Evolutionary conservation across 1,140 invertebrate species (phyloP).

Genomic region (Liolophura sinensis): DNA sequence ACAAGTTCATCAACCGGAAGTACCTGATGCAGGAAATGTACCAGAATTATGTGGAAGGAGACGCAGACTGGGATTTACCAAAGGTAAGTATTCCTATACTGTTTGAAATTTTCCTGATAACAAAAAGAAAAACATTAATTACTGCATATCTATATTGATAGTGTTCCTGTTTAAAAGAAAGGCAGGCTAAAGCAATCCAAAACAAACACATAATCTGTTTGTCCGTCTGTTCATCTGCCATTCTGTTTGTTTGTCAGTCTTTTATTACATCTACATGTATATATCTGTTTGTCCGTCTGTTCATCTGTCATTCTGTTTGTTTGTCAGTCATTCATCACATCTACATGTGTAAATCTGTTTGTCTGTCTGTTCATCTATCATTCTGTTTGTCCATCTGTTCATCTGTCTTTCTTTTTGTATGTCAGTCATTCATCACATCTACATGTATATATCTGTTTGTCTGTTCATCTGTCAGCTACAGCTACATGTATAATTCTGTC

Average conservation of each 20-base stretch:
- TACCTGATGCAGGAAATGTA: constrained; percentile 71
- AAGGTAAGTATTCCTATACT: constrained; percentile 27
- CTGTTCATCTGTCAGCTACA: not conserved
- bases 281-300: not conserved
- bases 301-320: too few relatives aligned
- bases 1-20: constrained; percentile 67
- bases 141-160: too few relatives aligned
- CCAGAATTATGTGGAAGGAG: constrained; percentile 65
- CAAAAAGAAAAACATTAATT: not conserved
- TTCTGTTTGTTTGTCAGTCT: too few relatives aligned
- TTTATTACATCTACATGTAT: too few relatives aligned
- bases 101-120: not conserved
- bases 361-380: too few relatives aligned
- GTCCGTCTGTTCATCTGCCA: not conserved
- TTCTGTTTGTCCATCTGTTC: not conserved
- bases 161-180: not conserved
- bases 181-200: too few relatives aligned
- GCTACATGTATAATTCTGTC: not conserved
- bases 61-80: constrained; percentile 55
- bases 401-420: not conserved
- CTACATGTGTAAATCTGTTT: too few relatives aligned
- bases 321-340: too few relatives aligned
- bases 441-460: not conserved
- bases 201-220: too few relatives aligned
- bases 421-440: too few relatives aligned